phyloP scores from a whole-genome alignment of 2,113 vertebrate species.

The Eulacestoma nigropectus region DNA sequence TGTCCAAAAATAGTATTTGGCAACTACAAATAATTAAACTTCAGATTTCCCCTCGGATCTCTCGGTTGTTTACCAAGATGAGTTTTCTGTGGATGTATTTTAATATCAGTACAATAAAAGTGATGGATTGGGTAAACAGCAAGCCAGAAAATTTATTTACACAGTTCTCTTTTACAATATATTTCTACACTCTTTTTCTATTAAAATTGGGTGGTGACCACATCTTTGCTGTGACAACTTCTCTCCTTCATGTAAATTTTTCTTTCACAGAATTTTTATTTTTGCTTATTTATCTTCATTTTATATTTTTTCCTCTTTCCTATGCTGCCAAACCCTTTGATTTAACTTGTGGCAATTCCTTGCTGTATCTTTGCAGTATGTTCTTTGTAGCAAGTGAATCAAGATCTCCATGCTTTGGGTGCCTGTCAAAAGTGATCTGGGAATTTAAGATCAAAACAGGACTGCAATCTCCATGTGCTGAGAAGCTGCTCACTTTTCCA shows the following conservation, averaged over 20 bases:
- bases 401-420: background rate
- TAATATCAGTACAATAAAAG: background rate
- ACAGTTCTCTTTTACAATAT: background rate
- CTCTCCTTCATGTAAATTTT: background rate
- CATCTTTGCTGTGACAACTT: background rate
- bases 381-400: background rate
- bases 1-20: background rate
- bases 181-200: background rate
- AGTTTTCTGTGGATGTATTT: background rate
- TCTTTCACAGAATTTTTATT: background rate
- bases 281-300: background rate
- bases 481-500: background rate
- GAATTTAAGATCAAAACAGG: background rate
- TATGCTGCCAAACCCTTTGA: background rate
- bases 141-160: background rate
- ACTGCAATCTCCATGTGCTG: background rate
- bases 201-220: background rate
- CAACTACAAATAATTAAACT: background rate
- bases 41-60: background rate
- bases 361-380: background rate
- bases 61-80: background rate
- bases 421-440: background rate
- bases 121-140: background rate
- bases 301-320: background rate
- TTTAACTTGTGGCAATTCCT: background rate